Evolutionary conservation across 2,113 vertebrate genomes (phyloP).

Genomic region (Anoplopoma fimbria): DNA sequence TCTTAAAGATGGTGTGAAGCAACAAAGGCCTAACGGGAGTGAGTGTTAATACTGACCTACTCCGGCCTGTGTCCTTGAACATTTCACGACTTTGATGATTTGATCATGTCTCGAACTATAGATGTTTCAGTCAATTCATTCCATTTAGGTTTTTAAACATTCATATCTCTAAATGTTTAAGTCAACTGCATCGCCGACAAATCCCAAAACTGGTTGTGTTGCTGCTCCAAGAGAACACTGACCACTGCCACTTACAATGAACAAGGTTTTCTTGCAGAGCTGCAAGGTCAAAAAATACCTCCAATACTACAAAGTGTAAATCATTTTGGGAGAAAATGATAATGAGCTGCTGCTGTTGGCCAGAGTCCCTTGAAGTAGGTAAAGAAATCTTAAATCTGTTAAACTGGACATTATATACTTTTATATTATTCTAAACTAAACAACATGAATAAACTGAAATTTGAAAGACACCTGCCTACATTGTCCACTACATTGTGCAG

Average conservation of each 20-base stretch:
- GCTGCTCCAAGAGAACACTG: not conserved
- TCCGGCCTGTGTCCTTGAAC: constrained; percentile 11
- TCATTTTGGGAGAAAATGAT: not conserved
- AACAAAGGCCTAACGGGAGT: constrained; percentile 31
- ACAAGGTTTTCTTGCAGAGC: not conserved
- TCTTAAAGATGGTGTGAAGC: constrained; percentile 46
- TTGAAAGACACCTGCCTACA: not conserved
- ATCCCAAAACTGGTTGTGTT: not conserved
- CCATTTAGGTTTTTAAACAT: not conserved
- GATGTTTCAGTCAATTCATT: not conserved
- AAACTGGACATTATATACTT: not conserved
- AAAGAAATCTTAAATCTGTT: not conserved
- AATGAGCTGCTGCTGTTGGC: not conserved
- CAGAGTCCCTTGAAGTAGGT: not conserved
- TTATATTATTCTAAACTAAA: not conserved
- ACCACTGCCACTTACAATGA: not conserved
- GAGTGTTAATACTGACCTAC: constrained; percentile 6
- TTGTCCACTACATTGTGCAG: not conserved
- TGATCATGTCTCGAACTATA: not conserved
- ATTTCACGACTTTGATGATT: not conserved
- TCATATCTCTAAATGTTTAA: not conserved
- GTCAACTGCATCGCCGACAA: not conserved
- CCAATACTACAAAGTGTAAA: not conserved
- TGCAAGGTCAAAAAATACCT: not conserved
- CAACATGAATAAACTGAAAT: not conserved